Conservation (phyloP, 2,888 invertebrate species). For the Pyrgus malvae region DNA sequence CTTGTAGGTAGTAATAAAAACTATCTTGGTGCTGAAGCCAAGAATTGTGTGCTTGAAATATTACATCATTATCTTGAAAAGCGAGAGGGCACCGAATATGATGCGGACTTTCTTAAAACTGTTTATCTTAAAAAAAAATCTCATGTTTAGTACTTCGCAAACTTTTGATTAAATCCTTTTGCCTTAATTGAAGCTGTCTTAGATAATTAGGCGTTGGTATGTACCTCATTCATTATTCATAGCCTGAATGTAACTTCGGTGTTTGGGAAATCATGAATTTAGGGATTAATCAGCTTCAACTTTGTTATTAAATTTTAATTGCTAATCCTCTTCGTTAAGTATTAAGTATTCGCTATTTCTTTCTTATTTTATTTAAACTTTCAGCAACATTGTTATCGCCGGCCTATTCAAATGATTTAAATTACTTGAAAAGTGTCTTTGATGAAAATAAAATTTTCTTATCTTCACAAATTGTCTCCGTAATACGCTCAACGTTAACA, state of each 20-base stretch:
- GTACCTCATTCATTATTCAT: slow-evolving; percentile 1
- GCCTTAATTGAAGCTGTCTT: background rate
- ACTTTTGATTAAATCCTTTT: background rate
- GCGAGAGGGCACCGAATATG: slow-evolving; percentile 34
- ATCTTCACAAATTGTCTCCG: slow-evolving; percentile 8
- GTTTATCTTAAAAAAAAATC: slow-evolving; percentile 16
- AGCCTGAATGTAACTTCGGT: slow-evolving; percentile 3
- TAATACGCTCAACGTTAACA: slow-evolving; percentile 16
- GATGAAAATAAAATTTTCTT: slow-evolving; percentile 9
- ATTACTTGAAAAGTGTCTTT: background rate
- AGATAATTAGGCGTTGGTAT: background rate
- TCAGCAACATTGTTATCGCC: background rate
- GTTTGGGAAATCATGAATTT: slow-evolving; percentile 12
- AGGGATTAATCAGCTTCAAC: background rate
- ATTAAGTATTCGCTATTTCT: background rate
- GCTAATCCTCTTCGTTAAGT: slow-evolving; percentile 3
- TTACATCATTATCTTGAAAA: slow-evolving; percentile 41
- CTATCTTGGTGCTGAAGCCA: slow-evolving; percentile 42
- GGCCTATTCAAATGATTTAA: slow-evolving; percentile 12
- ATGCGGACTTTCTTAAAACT: slow-evolving; percentile 24
- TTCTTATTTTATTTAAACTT: background rate
- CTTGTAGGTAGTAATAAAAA: slow-evolving; percentile 39
- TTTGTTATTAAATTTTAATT: slow-evolving; percentile 6
- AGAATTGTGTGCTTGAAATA: slow-evolving; percentile 44
- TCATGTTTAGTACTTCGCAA: background rate